Evolutionary conservation across 2,113 vertebrate species (phyloP).

Genomic region (Spilogale gracilis): DNA sequence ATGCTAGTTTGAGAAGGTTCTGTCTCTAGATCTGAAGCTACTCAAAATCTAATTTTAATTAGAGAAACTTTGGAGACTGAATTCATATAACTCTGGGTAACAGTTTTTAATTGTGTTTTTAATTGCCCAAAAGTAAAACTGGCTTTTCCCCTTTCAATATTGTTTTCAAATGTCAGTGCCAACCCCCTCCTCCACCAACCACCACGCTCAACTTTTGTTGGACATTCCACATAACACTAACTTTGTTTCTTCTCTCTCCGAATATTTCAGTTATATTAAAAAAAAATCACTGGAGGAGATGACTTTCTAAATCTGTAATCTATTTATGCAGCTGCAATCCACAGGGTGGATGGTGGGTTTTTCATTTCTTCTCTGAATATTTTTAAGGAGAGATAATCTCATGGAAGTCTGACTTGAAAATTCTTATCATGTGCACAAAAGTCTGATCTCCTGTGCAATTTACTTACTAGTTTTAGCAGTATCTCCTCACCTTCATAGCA

Average conservation of each 20-base stretch:
- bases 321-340: neutral
- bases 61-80: neutral
- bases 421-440: neutral
- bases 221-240: neutral
- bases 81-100: neutral
- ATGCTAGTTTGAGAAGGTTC: neutral
- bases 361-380: neutral
- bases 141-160: neutral
- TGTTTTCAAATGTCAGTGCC: slow-evolving; percentile 31
- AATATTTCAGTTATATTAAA: neutral
- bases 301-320: neutral
- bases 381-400: neutral
- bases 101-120: neutral
- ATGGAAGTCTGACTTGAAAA: neutral
- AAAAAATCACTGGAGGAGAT: neutral
- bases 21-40: neutral
- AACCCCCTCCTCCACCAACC: neutral
- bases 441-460: neutral
- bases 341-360: neutral
- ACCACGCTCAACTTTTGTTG: neutral
- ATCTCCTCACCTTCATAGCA: neutral
- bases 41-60: slow-evolving; percentile 10
- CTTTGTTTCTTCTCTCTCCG: neutral
- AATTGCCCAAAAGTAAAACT: neutral
- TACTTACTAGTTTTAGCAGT: neutral